Percentiles rank a stretch among this genome's conserved stretches.
Conservation (phyloP, 2,888 invertebrate species). For the Trachelus stipa region DNA sequence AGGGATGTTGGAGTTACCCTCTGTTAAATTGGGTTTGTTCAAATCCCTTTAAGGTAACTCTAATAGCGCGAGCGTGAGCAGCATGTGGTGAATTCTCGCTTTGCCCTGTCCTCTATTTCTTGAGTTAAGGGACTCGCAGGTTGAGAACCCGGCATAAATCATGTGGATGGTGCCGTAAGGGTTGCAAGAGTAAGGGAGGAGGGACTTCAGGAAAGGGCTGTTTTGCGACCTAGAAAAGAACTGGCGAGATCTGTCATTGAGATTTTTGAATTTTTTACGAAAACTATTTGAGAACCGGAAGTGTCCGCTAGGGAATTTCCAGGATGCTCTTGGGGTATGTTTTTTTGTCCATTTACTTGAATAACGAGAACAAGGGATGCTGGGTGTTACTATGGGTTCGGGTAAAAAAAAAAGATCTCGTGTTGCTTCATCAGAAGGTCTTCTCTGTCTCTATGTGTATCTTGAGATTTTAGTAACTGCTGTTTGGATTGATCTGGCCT, state of each 20-base stretch:
- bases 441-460: neutral
- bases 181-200: neutral
- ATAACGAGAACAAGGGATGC: neutral
- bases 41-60: constrained; percentile 65
- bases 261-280: neutral
- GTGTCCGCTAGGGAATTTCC: neutral
- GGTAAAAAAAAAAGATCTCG: neutral
- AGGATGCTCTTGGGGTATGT: neutral
- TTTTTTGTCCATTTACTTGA: neutral
- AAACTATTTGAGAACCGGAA: neutral
- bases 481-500: neutral
- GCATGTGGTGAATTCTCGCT: constrained; percentile 37
- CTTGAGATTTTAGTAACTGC: neutral
- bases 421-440: neutral
- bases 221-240: too few species aligned
- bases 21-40: constrained; percentile 63
- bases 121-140: neutral
- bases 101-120: neutral
- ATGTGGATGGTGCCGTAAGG: neutral
- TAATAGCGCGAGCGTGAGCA: constrained; percentile 59
- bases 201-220: neutral
- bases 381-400: neutral
- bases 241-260: neutral
- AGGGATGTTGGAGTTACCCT: constrained; percentile 53
- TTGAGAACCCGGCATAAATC: neutral